These are phyloP conservation scores for Sebastes oblongus DNA, from an alignment of 2,797 vertebrate species.

Conservation along the genomic window DNA sequence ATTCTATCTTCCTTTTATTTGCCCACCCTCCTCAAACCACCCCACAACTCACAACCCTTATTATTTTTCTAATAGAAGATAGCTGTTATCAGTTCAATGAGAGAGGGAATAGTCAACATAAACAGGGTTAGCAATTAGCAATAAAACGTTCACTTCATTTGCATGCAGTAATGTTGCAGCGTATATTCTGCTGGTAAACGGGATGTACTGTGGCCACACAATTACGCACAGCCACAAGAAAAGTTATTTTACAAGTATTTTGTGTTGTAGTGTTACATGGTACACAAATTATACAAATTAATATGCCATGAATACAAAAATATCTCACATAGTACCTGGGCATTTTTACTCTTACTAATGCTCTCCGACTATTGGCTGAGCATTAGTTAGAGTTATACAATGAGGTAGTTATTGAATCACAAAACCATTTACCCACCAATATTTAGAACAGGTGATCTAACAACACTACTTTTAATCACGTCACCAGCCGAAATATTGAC, in stretches of 20 bases:
- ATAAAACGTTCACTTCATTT: slow-evolving; percentile 59
- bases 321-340: not conserved
- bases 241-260: not conserved
- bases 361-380: not conserved
- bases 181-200: not conserved
- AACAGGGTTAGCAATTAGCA: slow-evolving; percentile 70
- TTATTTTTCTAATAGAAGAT: slow-evolving; percentile 67
- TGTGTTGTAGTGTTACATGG: not conserved
- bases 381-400: not conserved
- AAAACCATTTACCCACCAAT: not conserved
- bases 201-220: not conserved
- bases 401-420: not conserved
- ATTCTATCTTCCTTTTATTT: slow-evolving; percentile 39
- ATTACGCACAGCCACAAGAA: not conserved
- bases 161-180: slow-evolving; percentile 12
- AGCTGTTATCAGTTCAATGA: slow-evolving; percentile 62
- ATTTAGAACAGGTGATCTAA: not conserved
- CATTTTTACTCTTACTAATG: not conserved
- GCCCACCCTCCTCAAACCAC: not conserved
- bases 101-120: slow-evolving; percentile 68
- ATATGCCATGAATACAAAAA: not conserved
- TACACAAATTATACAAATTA: not conserved
- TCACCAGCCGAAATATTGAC: slow-evolving; percentile 11
- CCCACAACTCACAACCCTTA: slow-evolving; percentile 41
- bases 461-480: slow-evolving; percentile 16